Conservation (phyloP, 2,888 invertebrate genomes). For the Geophilus truncorum region DNA sequence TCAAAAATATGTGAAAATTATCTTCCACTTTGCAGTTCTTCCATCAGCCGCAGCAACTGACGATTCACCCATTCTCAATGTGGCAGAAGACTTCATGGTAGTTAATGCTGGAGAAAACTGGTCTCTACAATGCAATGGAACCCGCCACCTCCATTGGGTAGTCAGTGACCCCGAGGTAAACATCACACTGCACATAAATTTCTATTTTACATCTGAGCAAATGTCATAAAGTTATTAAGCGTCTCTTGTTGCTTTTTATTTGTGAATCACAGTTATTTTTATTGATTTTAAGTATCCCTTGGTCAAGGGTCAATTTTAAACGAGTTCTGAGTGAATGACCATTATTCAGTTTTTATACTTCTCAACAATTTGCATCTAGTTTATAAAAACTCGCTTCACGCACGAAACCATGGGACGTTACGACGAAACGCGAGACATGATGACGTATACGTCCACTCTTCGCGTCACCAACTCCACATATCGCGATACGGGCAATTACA, state of each 20-base stretch:
- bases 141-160: neutral
- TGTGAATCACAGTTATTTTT: neutral
- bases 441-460: neutral
- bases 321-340: neutral
- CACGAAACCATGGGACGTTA: neutral
- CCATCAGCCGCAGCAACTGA: neutral
- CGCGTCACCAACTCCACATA: neutral
- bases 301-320: neutral
- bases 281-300: neutral
- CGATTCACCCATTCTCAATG: neutral
- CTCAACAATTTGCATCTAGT: neutral
- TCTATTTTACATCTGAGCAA: neutral
- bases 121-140: neutral
- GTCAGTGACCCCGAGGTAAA: conserved; percentile 10
- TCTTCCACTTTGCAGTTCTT: no score
- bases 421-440: neutral
- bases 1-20: no score
- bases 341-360: neutral
- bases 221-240: neutral
- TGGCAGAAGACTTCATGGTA: neutral
- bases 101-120: conserved; percentile 18
- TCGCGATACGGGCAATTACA: neutral
- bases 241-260: neutral
- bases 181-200: neutral
- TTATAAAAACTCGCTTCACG: neutral